phyloP scores from a whole-genome alignment of 2,113 vertebrate genomes.

The Lepisosteus oculatus region DNA sequence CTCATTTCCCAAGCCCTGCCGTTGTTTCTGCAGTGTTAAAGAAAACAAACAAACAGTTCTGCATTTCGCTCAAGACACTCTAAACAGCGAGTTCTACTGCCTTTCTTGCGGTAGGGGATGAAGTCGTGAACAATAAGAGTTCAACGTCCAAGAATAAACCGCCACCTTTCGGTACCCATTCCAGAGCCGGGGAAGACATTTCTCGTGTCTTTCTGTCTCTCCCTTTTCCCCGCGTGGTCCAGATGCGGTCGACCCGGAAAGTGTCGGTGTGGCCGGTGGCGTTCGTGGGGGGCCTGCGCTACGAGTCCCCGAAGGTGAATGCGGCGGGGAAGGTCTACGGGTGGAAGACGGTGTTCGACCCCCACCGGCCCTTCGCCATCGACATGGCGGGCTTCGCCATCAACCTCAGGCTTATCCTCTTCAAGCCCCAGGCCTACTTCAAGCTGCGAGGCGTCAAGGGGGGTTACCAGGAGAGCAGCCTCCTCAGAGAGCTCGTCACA shows the following conservation, averaged over 20 bases:
- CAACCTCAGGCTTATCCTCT: conserved; percentile 90
- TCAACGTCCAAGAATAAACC: no score
- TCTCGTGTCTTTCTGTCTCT: not conserved
- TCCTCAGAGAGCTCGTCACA: conserved; percentile 92
- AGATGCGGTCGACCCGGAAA: conserved; percentile 92
- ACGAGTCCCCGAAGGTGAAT: conserved; percentile 92
- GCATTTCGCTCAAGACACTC: no score
- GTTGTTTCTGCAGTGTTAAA: no score
- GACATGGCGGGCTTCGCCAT: conserved; percentile 98
- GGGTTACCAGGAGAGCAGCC: conserved; percentile 96
- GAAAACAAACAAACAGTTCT: no score
- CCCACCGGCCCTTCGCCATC: conserved; percentile 93
- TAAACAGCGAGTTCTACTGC: no score
- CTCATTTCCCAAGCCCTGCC: no score
- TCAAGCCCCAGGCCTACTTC: conserved; percentile 95
- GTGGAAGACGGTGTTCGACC: conserved; percentile 97
- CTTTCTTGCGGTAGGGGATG: no score
- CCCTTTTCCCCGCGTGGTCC: conserved; percentile 3
- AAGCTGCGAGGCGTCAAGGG: conserved; percentile 94
- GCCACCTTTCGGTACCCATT: no score
- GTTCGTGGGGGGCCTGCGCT: conserved; percentile 93
- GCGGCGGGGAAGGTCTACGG: conserved; percentile 93
- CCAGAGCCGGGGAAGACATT: no score
- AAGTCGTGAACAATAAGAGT: no score
- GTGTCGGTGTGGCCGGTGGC: conserved; percentile 97